Evolutionary conservation across 2,113 vertebrate species (phyloP).

Genomic region (Capreolus pygargus): DNA sequence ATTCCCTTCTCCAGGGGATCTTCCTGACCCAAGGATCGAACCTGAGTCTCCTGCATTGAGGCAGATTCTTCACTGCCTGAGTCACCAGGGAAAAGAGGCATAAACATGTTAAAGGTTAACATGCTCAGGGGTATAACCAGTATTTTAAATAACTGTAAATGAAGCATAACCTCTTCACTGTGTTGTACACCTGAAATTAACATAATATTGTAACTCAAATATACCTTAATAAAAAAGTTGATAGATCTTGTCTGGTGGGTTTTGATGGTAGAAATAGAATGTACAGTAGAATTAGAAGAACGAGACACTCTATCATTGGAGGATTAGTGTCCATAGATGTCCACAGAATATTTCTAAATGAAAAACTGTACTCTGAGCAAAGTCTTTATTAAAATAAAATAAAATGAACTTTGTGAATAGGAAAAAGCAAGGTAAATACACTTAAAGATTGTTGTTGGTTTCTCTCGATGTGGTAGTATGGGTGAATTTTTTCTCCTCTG

Average conservation of each 20-base stretch:
- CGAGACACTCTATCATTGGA: neutral
- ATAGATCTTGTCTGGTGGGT: neutral
- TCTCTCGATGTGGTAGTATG: neutral
- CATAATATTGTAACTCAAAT: neutral
- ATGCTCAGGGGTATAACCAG: neutral
- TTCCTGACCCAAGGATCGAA: neutral
- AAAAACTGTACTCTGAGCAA: neutral
- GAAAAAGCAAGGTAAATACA: neutral
- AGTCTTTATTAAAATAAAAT: neutral
- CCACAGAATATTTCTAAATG: neutral
- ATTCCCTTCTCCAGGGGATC: neutral
- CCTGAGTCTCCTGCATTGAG: neutral
- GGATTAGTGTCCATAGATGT: neutral
- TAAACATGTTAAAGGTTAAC: neutral
- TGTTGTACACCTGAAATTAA: neutral
- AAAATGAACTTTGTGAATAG: neutral
- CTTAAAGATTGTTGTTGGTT: neutral
- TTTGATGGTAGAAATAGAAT: neutral
- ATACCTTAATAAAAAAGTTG: neutral
- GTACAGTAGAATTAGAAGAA: neutral
- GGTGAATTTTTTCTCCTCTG: conserved; percentile 29
- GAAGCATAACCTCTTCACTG: neutral
- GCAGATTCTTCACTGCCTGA: neutral
- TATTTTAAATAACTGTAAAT: neutral
- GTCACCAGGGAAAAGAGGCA: neutral